A percentile compares a stretch with the other conserved stretches of the same genome.
These are phyloP conservation scores for Sesia apiformis DNA, from an alignment of 2,888 invertebrate species.

Conservation along the genomic window DNA sequence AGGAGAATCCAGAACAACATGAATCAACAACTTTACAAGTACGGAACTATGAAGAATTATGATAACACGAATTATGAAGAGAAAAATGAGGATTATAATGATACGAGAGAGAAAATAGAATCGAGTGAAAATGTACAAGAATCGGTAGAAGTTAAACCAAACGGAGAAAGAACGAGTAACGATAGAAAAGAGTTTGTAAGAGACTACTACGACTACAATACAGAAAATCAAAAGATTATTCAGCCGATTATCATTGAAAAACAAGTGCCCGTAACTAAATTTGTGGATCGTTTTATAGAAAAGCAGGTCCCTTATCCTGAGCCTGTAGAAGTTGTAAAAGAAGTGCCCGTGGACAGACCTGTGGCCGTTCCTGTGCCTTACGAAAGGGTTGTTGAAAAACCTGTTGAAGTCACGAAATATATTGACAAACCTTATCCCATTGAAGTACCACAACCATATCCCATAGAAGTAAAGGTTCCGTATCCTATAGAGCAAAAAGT, in stretches of 20 bases:
- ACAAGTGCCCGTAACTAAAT: constrained; percentile 61
- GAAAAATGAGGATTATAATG: constrained; percentile 15
- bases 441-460: constrained; percentile 46
- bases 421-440: constrained; percentile 77
- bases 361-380: constrained; percentile 56
- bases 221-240: constrained; percentile 45
- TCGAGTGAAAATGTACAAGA: constrained; percentile 44
- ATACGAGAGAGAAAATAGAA: constrained; percentile 38
- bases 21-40: constrained; percentile 34
- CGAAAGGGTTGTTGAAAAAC: constrained; percentile 72
- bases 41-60: constrained; percentile 44
- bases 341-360: constrained; percentile 54
- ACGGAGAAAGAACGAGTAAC: constrained; percentile 22
- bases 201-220: constrained; percentile 25
- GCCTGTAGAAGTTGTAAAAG: constrained; percentile 41
- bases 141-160: constrained; percentile 38
- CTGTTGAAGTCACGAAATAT: constrained; percentile 61
- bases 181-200: constrained; percentile 34
- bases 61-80: constrained; percentile 29
- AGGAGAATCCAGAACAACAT: constrained; percentile 45
- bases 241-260: constrained; percentile 64
- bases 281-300: constrained; percentile 54
- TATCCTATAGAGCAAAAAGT: constrained; percentile 68
- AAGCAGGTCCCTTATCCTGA: constrained; percentile 60
- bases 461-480: constrained; percentile 44